Evolutionary conservation across 2,797 vertebrate genomes (phyloP), one percentile per base, ranked within the genome.

Genomic region (Sarcoramphus papa): DNA sequence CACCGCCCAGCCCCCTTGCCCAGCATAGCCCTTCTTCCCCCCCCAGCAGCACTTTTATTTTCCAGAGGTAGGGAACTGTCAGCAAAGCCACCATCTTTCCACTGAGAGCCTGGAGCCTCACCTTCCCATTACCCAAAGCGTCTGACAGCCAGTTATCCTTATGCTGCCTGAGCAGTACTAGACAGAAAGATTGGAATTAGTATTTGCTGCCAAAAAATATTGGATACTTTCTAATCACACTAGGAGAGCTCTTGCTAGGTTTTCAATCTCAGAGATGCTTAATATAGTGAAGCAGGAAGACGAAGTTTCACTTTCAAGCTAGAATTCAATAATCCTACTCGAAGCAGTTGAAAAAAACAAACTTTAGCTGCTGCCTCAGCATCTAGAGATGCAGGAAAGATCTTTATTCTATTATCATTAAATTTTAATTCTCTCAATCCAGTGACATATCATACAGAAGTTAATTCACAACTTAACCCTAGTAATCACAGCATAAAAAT

Each of bases 121-220:
- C 82, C 75, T 91, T 91, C 64, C 92, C 62, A 27, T 72, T 80
- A 51, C 41, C 73, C 68, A 76, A 69, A 85, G 57, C 12, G 8
- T 51, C 79, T 90, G 82, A 92, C 76, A 88, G 90, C 54, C 57
- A 17, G 93, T 96, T 92, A 92, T 67, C 91, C 80, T 37, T 28
- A 20, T 31, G 72, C 60, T 90, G 90, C 72, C 91, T 68, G 75
- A 93, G 73, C 83, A 67, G 57, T n/a, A 78, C 69, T 37, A 86
- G 69, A 62, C 57, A 94, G 92, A 77, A 65, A 84, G 80, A 92
- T 1, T 63, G 74, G 83, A 95, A 96, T 94, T 78, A 88, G 79
- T 81, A 76, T 96, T 90, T 94, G 76, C 79, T 93, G 85, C 90
- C 84, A 94, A 94, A 94, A 95, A 84, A 81, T 81, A 90, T 20